A percentile compares a stretch with the other conserved stretches of the same genome.
These are phyloP conservation scores for Trachelus iudaicus DNA, from an alignment of 2,888 invertebrate species.

Conservation along the genomic window DNA sequence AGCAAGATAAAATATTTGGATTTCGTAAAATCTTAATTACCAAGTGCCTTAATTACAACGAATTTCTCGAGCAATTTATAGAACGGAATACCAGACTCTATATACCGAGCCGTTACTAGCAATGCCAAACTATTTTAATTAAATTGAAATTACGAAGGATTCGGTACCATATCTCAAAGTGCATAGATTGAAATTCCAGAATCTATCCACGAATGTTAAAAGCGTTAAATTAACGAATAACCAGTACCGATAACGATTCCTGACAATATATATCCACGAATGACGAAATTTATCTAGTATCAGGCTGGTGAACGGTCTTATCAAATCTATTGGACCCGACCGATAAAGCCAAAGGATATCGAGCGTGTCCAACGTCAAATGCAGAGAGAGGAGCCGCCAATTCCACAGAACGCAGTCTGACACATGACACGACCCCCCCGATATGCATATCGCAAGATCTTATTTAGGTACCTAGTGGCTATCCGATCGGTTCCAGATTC, in stretches of 20 bases:
- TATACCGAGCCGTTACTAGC: not conserved
- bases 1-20: not conserved
- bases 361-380: not conserved
- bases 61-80: not conserved
- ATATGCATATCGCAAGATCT: conserved; percentile 16
- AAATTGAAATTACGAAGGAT: not conserved
- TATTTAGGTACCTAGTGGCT: conserved; percentile 7
- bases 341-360: not conserved
- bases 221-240: not conserved
- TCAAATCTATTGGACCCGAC: not conserved
- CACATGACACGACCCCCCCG: conserved; percentile 18
- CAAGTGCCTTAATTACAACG: not conserved
- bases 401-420: not conserved
- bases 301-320: not conserved
- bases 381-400: not conserved
- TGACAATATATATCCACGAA: not conserved
- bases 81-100: not conserved
- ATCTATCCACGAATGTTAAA: not conserved
- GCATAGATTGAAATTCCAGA: not conserved
- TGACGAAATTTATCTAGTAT: not conserved
- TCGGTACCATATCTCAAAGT: not conserved
- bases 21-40: not conserved
- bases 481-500: conserved; percentile 16
- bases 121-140: not conserved
- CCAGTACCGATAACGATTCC: not conserved